These are phyloP conservation scores for Grus americana DNA, from an alignment of 2,113 vertebrate species.

Conservation along the genomic window DNA sequence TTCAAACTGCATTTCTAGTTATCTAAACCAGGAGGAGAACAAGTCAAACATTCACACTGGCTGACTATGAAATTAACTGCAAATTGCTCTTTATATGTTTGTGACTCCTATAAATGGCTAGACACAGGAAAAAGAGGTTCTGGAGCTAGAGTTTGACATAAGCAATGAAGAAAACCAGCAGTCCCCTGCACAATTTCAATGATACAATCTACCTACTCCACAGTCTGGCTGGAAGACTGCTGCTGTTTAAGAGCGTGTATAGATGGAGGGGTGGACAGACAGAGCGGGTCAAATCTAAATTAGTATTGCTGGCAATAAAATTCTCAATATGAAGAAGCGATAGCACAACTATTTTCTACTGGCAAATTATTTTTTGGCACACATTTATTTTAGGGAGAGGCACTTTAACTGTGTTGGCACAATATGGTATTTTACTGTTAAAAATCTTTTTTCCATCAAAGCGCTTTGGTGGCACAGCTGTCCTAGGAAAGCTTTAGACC, in stretches of 20 bases:
- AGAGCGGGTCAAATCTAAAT: neutral
- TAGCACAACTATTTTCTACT: neutral
- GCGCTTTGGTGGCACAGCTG: neutral
- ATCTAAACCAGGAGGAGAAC: neutral
- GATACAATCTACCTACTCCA: neutral
- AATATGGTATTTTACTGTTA: neutral
- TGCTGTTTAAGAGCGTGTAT: neutral
- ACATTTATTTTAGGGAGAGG: neutral
- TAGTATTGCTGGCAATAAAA: neutral
- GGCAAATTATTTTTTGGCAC: neutral
- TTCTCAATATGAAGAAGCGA: neutral
- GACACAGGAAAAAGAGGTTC: neutral
- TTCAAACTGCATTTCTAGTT: neutral
- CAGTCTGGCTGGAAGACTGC: neutral
- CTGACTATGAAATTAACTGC: neutral
- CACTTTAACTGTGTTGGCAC: neutral
- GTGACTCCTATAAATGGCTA: neutral
- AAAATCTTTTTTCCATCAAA: neutral
- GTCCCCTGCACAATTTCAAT: neutral
- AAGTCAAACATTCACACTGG: neutral
- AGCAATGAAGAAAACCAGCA: neutral
- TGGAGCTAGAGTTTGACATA: neutral
- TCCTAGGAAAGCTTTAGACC: neutral
- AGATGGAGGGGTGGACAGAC: neutral
- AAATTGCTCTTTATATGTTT: neutral